Conservation (phyloP, 1,140 invertebrate genomes). For the Drosophila tani region DNA sequence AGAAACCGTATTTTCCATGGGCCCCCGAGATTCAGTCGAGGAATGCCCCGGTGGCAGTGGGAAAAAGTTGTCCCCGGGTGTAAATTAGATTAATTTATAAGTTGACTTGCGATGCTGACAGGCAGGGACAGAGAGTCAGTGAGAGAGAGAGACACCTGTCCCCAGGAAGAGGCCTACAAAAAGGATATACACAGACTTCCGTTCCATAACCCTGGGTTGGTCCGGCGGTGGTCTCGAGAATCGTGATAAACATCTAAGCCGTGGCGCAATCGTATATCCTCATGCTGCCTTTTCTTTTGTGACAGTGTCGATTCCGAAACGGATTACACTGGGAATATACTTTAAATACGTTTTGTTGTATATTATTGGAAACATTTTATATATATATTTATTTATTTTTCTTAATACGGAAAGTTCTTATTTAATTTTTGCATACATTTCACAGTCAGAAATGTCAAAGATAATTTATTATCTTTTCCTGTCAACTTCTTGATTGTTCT, state of each 20-base stretch:
- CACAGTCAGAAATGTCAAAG: neutral
- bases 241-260: constrained; percentile 75
- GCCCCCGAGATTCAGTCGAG: constrained; percentile 51
- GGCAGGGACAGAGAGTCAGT: neutral
- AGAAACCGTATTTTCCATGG: constrained; percentile 69
- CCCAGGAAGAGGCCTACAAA: constrained; percentile 16
- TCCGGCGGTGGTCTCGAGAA: constrained; percentile 12
- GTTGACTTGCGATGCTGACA: constrained; percentile 34
- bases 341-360: too few relatives aligned
- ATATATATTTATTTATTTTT: too few relatives aligned
- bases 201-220: constrained; percentile 29
- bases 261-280: constrained; percentile 56
- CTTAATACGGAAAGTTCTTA: too few relatives aligned
- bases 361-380: too few relatives aligned
- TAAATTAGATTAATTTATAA: constrained; percentile 58
- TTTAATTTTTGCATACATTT: neutral
- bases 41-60: constrained; percentile 43
- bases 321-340: constrained; percentile 37
- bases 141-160: constrained; percentile 30
- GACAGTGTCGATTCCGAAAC: constrained; percentile 43
- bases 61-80: constrained; percentile 42
- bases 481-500: neutral
- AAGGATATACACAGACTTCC: constrained; percentile 57
- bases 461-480: neutral
- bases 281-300: constrained; percentile 48